Conservation (phyloP, 2,888 invertebrate genomes). For the Parnassius smintheus region DNA sequence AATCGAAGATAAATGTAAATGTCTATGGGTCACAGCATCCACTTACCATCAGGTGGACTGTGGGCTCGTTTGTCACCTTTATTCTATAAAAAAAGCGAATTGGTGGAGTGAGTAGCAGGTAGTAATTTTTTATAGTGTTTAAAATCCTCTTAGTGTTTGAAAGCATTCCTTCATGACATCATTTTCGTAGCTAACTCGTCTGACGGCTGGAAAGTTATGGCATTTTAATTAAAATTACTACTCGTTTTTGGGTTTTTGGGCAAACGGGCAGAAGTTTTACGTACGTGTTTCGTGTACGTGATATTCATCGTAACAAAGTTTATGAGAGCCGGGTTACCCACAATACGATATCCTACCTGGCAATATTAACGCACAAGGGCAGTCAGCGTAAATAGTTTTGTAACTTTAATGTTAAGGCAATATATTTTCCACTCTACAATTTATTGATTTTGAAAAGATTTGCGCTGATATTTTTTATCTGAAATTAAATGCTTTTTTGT, state of each 20-base stretch:
- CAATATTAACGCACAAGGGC: slow-evolving; percentile 37
- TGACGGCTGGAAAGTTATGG: slow-evolving; percentile 60
- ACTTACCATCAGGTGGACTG: too few species aligned
- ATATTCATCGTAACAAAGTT: slow-evolving; percentile 58
- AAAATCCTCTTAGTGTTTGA: slow-evolving; percentile 4
- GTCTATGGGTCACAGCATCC: too few species aligned
- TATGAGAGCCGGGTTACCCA: slow-evolving; percentile 39
- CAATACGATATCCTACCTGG: slow-evolving; percentile 37
- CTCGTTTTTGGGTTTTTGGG: slow-evolving; percentile 64
- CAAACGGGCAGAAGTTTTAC: slow-evolving; percentile 42
- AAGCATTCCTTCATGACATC: slow-evolving; percentile 11
- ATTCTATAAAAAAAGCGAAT: too few species aligned
- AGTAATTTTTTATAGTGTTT: too few species aligned
- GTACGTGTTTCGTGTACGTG: slow-evolving; percentile 61
- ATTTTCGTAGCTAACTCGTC: slow-evolving; percentile 28
- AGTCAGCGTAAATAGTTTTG: slow-evolving; percentile 27
- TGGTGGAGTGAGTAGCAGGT: too few species aligned
- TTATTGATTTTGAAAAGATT: too few species aligned
- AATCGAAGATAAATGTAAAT: too few species aligned
- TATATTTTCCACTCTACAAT: slow-evolving; percentile 5
- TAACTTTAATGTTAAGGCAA: slow-evolving; percentile 28
- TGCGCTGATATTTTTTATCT: too few species aligned
- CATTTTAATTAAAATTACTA: slow-evolving; percentile 73
- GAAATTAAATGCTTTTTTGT: too few species aligned
- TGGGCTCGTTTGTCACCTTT: too few species aligned